Conservation (phyloP, 53 echinoderm and acorn worm species). For the Echinometra lucunter region DNA sequence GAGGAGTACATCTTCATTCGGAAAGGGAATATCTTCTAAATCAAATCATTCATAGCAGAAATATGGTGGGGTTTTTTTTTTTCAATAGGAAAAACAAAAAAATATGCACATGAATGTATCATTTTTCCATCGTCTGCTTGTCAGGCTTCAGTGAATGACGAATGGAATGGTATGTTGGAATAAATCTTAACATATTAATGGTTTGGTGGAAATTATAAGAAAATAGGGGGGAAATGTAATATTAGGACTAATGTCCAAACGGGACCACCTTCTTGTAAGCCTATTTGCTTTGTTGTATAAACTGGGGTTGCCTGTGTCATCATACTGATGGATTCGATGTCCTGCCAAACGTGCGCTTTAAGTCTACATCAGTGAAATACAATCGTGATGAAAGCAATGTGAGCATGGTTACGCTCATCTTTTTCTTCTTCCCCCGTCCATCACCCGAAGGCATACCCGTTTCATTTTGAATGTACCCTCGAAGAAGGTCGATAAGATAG, state of each 20-base stretch:
- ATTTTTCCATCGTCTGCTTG: no score
- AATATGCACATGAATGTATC: no score
- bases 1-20: no score
- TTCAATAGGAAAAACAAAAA: no score
- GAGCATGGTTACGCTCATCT: background rate
- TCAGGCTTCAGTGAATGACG: no score
- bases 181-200: no score
- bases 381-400: constrained; percentile 60
- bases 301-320: background rate
- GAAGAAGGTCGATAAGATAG: constrained; percentile 56
- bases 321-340: background rate
- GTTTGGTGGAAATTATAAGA: no score
- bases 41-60: no score
- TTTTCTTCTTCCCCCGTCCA: constrained; percentile 14
- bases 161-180: no score
- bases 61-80: no score
- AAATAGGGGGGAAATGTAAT: background rate
- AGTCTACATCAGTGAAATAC: constrained; percentile 55
- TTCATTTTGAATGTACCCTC: constrained; percentile 60
- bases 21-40: no score
- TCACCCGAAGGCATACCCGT: constrained; percentile 54
- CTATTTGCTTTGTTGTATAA: constrained; percentile 10
- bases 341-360: constrained; percentile 5
- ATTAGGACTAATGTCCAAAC: background rate
- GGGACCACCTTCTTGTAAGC: background rate